These are phyloP conservation scores for Lithobates pipiens DNA, from an alignment of 2,797 vertebrate species.

Conservation along the genomic window DNA sequence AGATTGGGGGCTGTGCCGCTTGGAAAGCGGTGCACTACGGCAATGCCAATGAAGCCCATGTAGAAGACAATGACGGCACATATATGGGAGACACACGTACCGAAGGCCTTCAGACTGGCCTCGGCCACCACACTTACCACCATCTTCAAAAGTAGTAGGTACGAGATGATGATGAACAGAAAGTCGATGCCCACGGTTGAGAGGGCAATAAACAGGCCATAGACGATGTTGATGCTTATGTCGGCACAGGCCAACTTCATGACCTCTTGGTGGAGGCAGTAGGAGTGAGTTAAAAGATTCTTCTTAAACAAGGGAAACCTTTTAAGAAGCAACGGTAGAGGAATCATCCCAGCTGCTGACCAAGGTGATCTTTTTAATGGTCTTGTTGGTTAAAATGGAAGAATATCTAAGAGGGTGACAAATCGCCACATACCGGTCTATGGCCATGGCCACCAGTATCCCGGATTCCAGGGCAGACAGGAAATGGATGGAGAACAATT, in stretches of 20 bases:
- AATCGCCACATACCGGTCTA: slow-evolving; percentile 78
- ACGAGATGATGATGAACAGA: slow-evolving; percentile 37
- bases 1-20: neutral
- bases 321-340: slow-evolving; percentile 40
- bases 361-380: neutral
- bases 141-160: slow-evolving; percentile 31
- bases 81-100: slow-evolving; percentile 44
- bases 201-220: slow-evolving; percentile 73
- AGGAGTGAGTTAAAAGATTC: slow-evolving; percentile 73
- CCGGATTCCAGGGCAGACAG: slow-evolving; percentile 81
- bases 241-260: slow-evolving; percentile 76
- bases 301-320: slow-evolving; percentile 72
- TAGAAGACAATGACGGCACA: slow-evolving; percentile 50
- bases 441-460: slow-evolving; percentile 79
- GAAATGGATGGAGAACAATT: slow-evolving; percentile 83
- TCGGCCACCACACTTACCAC: slow-evolving; percentile 17
- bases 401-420: slow-evolving; percentile 63
- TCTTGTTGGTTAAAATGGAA: slow-evolving; percentile 30
- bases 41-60: slow-evolving; percentile 40
- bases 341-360: slow-evolving; percentile 28
- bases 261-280: slow-evolving; percentile 82
- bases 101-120: slow-evolving; percentile 26
- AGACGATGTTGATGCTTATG: slow-evolving; percentile 64
- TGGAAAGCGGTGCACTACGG: slow-evolving; percentile 44
- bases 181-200: slow-evolving; percentile 37